phyloP scores from a whole-genome alignment of 2,113 vertebrate species.

The Gavialis gangeticus region DNA sequence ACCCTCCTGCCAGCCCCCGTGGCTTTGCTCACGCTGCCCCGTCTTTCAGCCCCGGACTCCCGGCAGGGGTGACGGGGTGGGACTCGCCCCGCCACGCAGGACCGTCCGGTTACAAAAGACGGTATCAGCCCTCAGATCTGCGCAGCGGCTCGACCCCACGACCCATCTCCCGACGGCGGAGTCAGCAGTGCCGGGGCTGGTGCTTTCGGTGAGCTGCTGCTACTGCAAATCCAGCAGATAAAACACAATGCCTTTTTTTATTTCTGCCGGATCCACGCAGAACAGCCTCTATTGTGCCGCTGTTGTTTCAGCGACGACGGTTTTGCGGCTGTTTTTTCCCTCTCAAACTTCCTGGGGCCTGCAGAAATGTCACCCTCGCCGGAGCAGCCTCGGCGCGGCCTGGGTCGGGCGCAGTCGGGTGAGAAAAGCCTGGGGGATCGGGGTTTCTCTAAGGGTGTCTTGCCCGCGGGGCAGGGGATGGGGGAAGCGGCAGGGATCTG shows the following conservation, averaged over 20 bases:
- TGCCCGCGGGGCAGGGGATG: no score
- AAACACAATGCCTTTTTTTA: neutral
- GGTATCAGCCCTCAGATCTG: no score
- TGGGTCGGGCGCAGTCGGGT: no score
- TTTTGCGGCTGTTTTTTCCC: neutral
- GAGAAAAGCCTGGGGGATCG: no score
- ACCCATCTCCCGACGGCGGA: neutral
- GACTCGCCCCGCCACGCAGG: neutral
- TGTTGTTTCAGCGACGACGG: neutral
- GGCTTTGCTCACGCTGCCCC: no score
- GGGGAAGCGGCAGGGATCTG: no score
- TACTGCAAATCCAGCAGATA: neutral
- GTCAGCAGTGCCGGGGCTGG: neutral
- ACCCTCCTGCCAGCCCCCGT: no score
- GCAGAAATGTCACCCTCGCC: no score
- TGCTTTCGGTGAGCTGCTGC: neutral
- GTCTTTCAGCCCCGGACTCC: neutral
- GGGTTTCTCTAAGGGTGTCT: no score
- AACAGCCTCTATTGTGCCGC: neutral
- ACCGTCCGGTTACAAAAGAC: no score
- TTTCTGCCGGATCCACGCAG: neutral
- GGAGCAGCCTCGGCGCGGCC: no score
- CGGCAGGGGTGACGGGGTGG: neutral
- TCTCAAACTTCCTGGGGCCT: neutral
- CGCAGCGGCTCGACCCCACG: neutral